These are phyloP conservation scores for Dysdera silvatica DNA, from an alignment of 1,140 invertebrate genomes.

Conservation along the genomic window DNA sequence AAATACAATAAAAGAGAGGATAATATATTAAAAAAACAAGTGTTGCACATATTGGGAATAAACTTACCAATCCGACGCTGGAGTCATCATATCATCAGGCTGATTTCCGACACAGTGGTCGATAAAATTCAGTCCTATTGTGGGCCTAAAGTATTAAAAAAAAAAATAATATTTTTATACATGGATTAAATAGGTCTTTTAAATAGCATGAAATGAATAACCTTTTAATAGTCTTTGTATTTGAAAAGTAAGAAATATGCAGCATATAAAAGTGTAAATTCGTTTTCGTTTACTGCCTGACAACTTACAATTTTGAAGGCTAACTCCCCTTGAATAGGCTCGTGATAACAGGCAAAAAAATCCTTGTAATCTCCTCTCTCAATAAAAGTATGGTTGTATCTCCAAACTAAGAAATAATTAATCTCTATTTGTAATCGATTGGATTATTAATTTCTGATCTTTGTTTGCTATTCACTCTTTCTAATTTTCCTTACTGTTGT, in stretches of 20 bases:
- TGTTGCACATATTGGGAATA: constrained; percentile 9
- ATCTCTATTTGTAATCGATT: no score
- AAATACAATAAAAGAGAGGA: no score
- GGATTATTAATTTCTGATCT: no score
- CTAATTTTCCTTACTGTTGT: constrained; percentile 67
- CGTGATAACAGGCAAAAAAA: constrained; percentile 77
- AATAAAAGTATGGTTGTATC: constrained; percentile 94
- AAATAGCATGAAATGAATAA: no score
- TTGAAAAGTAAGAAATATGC: no score
- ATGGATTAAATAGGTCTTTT: no score
- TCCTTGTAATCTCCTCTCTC: constrained; percentile 71
- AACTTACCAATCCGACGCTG: constrained; percentile 68
- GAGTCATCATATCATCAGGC: constrained; percentile 82
- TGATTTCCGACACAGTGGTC: constrained; percentile 98
- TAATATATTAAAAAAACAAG: no score
- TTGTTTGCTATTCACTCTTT: no score
- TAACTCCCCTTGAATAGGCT: constrained; percentile 51
- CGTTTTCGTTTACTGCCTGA: no score
- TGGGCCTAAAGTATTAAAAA: constrained; percentile 44
- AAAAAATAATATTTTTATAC: background rate
- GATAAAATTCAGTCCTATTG: constrained; percentile 72
- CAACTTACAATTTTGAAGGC: constrained; percentile 63
- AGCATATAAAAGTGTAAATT: no score
- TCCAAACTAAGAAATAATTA: constrained; percentile 69
- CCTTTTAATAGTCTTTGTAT: no score